A percentile compares a stretch with the other conserved stretches of the same genome.
phyloP scores from a whole-genome alignment of 2,797 vertebrate species.

The Platalea minor region DNA sequence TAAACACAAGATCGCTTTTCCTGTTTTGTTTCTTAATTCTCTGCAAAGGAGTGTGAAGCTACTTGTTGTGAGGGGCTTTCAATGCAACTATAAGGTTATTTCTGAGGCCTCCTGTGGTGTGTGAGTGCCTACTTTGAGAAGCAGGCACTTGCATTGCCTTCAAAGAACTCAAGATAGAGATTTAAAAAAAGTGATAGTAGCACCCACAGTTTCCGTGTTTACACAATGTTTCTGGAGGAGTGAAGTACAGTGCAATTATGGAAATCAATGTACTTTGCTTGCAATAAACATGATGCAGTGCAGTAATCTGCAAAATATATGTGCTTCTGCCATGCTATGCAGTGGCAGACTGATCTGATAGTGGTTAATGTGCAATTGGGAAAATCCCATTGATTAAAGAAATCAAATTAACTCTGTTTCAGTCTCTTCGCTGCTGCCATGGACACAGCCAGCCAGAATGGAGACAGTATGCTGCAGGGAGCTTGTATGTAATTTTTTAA shows the following conservation, averaged over 20 bases:
- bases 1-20: rapidly evolving
- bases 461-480: not conserved
- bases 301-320: not conserved
- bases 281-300: not conserved
- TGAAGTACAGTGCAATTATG: not conserved
- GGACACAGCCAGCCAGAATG: not conserved
- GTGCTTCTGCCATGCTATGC: not conserved
- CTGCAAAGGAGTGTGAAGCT: rapidly evolving
- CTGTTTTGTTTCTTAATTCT: not conserved
- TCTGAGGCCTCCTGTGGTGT: not conserved
- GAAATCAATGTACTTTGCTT: not conserved
- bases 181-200: not conserved
- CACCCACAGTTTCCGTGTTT: not conserved
- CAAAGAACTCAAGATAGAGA: not conserved
- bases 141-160: not conserved
- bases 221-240: not conserved
- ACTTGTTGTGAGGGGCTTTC: not conserved
- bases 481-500: not conserved
- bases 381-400: constrained; percentile 32
- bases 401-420: constrained; percentile 8
- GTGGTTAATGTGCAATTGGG: not conserved
- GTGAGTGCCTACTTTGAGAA: not conserved
- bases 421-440: not conserved
- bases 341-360: not conserved
- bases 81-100: not conserved